Conservation (phyloP, 1,140 invertebrate genomes). For the Macrostomum lignano region DNA sequence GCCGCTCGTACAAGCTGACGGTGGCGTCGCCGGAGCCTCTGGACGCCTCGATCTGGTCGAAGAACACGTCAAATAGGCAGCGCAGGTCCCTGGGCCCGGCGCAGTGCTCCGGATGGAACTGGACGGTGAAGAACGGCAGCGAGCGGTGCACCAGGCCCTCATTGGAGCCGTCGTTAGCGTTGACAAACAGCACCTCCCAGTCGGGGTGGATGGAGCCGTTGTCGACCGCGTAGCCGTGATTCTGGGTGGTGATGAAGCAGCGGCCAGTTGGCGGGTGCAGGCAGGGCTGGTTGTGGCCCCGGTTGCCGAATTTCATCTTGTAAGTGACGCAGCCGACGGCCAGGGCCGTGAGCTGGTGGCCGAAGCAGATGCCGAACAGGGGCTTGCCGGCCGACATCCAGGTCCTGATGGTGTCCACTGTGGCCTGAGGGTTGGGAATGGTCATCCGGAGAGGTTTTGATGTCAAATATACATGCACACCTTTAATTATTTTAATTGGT, state of each 20-base stretch:
- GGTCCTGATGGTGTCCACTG: constrained; percentile 5
- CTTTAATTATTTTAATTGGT: no score
- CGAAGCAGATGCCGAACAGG: constrained; percentile 64
- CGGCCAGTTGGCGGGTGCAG: constrained; percentile 48
- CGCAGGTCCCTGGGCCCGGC: constrained; percentile 83
- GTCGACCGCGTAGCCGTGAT: constrained; percentile 84
- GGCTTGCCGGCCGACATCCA: constrained; percentile 15
- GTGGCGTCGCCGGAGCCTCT: constrained; percentile 1
- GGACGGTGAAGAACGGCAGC: constrained; percentile 64
- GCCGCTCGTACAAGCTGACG: not conserved
- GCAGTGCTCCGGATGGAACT: constrained; percentile 93
- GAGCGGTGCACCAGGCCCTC: constrained; percentile 56
- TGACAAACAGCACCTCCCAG: constrained; percentile 68
- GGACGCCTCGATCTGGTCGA: constrained; percentile 38
- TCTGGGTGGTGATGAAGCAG: constrained; percentile 93
- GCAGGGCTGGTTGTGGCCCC: constrained; percentile 90
- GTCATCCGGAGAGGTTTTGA: no score
- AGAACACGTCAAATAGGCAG: constrained; percentile 69
- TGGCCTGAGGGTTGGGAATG: no score
- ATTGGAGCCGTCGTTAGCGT: constrained; percentile 60
- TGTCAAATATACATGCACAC: no score
- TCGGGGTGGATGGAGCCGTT: constrained; percentile 35
- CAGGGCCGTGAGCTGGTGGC: constrained; percentile 66
- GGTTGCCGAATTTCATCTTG: constrained; percentile 93
- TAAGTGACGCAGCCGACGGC: constrained; percentile 57